Percentiles rank a stretch among this genome's conserved stretches.
Evolutionary conservation across 1,140 invertebrate species (phyloP).

Genomic region (Drosophila bipectinata): DNA sequence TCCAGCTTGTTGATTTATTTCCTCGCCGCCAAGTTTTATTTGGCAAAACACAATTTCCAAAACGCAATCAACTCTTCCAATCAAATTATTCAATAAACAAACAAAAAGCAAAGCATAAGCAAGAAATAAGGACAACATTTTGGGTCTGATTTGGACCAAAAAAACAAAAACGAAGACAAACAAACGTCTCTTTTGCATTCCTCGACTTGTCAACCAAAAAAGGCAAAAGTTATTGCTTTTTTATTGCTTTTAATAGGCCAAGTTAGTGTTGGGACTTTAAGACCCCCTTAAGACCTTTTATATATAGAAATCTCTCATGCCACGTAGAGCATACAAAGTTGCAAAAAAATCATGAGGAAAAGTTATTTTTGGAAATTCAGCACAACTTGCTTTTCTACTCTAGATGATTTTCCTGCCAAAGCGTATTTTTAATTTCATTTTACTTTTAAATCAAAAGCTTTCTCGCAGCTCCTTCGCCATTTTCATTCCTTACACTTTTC

Average conservation of each 20-base stretch:
- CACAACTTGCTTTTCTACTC: slow-evolving; percentile 19
- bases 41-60: slow-evolving; percentile 51
- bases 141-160: slow-evolving; percentile 1
- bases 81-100: slow-evolving; percentile 52
- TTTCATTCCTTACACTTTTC: slow-evolving; percentile 40
- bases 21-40: slow-evolving; percentile 48
- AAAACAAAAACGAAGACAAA: slow-evolving; percentile 3
- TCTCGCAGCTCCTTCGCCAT: slow-evolving; percentile 38
- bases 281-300: background rate
- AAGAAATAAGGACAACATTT: slow-evolving; percentile 20
- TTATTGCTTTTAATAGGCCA: background rate
- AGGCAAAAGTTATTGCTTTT: slow-evolving; percentile 4
- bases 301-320: background rate
- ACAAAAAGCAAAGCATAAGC: slow-evolving; percentile 30
- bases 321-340: background rate
- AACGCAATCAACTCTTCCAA: slow-evolving; percentile 53
- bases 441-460: slow-evolving; percentile 76
- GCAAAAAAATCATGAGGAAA: background rate
- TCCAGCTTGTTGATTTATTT: slow-evolving; percentile 71
- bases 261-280: background rate
- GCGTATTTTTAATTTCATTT: slow-evolving; percentile 74
- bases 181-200: slow-evolving; percentile 22
- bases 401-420: background rate
- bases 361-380: slow-evolving; percentile 6
- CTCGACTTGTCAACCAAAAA: slow-evolving; percentile 16